Evolutionary conservation across 1,140 invertebrate species (phyloP).

Genomic region (Ylistrum balloti): DNA sequence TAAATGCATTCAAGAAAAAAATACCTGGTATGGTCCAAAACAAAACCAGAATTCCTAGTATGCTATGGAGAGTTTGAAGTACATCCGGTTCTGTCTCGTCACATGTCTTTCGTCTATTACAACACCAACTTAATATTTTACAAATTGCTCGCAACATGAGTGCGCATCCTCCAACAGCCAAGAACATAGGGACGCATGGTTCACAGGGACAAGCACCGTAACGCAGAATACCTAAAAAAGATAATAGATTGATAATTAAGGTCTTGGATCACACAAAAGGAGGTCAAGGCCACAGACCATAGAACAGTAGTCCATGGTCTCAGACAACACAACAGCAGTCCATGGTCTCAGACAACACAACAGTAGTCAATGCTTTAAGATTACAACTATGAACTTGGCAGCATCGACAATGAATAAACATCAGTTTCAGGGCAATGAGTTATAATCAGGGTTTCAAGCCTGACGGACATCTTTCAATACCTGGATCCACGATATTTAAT

Average conservation of each 20-base stretch:
- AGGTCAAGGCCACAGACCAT: too few species aligned
- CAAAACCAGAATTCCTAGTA: background rate
- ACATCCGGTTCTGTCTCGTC: slow-evolving; percentile 10
- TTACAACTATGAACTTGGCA: too few species aligned
- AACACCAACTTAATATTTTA: slow-evolving; percentile 12
- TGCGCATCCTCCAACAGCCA: background rate
- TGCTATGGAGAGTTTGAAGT: background rate
- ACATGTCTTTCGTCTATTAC: slow-evolving; percentile 24
- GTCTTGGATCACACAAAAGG: too few species aligned
- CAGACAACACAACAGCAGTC: too few species aligned
- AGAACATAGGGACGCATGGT: slow-evolving; percentile 5
- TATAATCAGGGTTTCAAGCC: too few species aligned
- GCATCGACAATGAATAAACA: too few species aligned
- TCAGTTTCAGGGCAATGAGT: too few species aligned
- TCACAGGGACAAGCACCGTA: background rate
- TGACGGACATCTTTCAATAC: too few species aligned
- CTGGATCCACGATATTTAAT: too few species aligned
- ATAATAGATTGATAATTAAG: background rate
- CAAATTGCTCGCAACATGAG: background rate
- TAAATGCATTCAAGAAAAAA: background rate
- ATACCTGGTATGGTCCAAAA: slow-evolving; percentile 33
- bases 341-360: too few species aligned
- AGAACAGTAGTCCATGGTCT: too few species aligned
- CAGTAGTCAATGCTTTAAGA: too few species aligned
- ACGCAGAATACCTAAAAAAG: background rate